Evolutionary conservation across 2,888 invertebrate genomes (phyloP), one percentile per base, ranked within the genome.

Genomic region (Dilophus febrilis): DNA sequence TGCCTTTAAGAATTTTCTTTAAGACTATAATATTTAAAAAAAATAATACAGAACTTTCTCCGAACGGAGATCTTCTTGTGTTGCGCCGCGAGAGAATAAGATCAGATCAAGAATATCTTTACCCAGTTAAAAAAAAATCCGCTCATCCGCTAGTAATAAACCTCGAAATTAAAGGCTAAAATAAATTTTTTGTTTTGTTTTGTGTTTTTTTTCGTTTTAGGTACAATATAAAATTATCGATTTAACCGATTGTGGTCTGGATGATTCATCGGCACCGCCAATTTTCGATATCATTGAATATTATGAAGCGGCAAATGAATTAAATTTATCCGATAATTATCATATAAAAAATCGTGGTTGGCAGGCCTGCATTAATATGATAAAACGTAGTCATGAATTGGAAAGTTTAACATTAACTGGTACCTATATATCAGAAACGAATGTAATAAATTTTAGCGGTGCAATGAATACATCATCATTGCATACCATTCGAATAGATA

Each of bases 251-350:
- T 64, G 63, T 47, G 52, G 54, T 11, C 46, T 64, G 40, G 52
- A 54, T 37, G 62, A 63, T 50, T 59, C 68, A 65, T 66, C 71
- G 43, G 68, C 78, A 32, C 79, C 82, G 50, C 80, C 85, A 33
- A 58, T 91, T 40, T 88, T 86, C 58, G 88, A 91, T 58, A 88
- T 90, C 83, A 71, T 90, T 45, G 90, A 91, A 57, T 91, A 84
- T 59, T 91, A 91, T 59, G 88, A 90, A 57, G 84, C 87, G 34
- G 73, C 82, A 2, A 67, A 71, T 45, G 70, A 75, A 47, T 61
- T 91, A 44, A 78, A 81, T 56, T 76, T 91, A 46, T 77, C 79
- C 27, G 77, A 74, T 38, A 87, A 86, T 58, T 66, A 74, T 42
- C 70, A 70, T 49, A 81, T 87, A 58, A 79, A 80, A 40, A 67